Evolutionary conservation across 2,888 invertebrate genomes (phyloP), one percentile per base, ranked within the genome.

Genomic region (Cremastobaeus sp.): DNA sequence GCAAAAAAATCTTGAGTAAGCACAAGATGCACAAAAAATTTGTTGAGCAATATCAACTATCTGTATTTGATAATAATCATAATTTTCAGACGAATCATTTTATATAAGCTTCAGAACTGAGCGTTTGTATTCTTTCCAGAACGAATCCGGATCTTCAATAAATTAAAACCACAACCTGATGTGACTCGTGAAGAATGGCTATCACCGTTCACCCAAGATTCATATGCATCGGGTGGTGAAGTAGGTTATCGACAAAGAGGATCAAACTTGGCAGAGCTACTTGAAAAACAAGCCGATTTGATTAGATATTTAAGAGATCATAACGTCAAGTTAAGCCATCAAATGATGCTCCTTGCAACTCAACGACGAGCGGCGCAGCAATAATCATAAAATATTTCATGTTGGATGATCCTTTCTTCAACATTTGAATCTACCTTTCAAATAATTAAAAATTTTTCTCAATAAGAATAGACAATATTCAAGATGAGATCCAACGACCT

Each of bases 281-380:
- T 93, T 43, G 92, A 93, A 80, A 92, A 92, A 84, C 93, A 93
- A 89, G 93, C 93, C 18, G 93, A 93, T 86, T 88, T 93, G 5
- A 93, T 93, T 76, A 89, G 90, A 81, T 92, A 92, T 82, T 87
- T 93, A 60, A 90, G 90, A 76, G 93, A 93, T 81, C 92, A 93
- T 77, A 92, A 93, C 79, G 90, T 90, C 20, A 90, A 90, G 80
- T 88, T 93, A 35, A 91, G 92, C 76, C 90, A 91, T 77, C 92
- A 91, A 83, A 88, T 93, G 78, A 91, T 93, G 89, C 52, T 82
- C 14, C 70, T 86, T 2, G 81, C 83, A 11, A 77, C 82, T 3
- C 80, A 83, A 8, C 81, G 75, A 8, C 79, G 79, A 18, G 55
- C 71, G 3, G 35, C 76, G n/a, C 76, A 79, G 54, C 54, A 57